phyloP scores from a whole-genome alignment of 1,140 invertebrate genomes.

The Aethina tumida region DNA sequence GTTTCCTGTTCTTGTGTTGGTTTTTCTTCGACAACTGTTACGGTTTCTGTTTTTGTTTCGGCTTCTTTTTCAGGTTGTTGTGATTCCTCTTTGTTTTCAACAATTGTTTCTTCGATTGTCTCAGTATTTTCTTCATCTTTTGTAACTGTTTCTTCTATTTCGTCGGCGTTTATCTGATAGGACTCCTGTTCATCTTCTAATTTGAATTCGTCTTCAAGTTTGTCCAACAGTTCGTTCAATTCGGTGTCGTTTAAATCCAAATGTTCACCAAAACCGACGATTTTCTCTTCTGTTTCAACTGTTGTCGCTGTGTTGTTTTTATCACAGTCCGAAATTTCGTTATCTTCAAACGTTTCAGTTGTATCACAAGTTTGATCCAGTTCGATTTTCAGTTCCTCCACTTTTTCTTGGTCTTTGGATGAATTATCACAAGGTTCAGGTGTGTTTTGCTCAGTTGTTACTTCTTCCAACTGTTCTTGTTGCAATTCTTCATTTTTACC shows the following conservation, averaged over 20 bases:
- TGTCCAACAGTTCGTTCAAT: conserved; percentile 45
- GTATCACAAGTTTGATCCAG: conserved; percentile 6
- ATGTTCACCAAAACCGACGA: conserved; percentile 34
- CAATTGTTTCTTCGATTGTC: conserved; percentile 5
- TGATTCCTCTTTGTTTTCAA: conserved; percentile 3
- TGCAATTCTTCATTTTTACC: no score
- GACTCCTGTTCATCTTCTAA: not conserved
- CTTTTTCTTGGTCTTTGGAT: conserved; percentile 1
- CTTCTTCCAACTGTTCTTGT: no score
- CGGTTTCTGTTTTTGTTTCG: not conserved
- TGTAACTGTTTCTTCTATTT: conserved; percentile 1
- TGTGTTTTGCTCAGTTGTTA: no score
- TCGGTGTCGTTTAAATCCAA: conserved; percentile 46
- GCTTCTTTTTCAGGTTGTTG: not conserved
- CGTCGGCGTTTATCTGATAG: not conserved
- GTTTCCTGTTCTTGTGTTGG: conserved; percentile 2
- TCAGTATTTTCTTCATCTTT: conserved; percentile 7
- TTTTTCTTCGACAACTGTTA: not conserved
- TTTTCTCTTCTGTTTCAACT: conserved; percentile 9
- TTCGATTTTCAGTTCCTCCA: conserved; percentile 8
- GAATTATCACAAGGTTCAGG: conserved; percentile 7
- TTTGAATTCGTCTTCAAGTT: conserved; percentile 39
- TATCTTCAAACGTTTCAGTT: conserved; percentile 1
- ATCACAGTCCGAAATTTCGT: conserved; percentile 5
- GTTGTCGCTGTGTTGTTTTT: no score